These are phyloP conservation scores for Daktulosphaira vitifoliae DNA, from an alignment of 1,140 invertebrate genomes.

Conservation along the genomic window DNA sequence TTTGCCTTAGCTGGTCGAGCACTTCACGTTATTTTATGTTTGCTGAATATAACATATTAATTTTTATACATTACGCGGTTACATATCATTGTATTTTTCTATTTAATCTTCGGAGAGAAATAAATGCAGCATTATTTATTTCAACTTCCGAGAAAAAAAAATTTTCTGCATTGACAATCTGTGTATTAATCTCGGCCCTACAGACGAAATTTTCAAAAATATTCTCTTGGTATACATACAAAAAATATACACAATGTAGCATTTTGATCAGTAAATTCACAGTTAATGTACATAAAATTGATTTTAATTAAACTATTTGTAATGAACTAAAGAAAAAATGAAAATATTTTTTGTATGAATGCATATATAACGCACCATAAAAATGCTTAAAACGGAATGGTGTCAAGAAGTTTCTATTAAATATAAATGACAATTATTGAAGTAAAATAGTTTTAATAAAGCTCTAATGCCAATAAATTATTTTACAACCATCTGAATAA, in stretches of 20 bases:
- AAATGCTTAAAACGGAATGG: too few relatives aligned
- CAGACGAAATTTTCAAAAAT: slow-evolving; percentile 24
- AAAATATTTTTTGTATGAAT: too few relatives aligned
- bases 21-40: too few relatives aligned
- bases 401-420: too few relatives aligned
- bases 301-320: not conserved
- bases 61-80: slow-evolving; percentile 8
- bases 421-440: too few relatives aligned
- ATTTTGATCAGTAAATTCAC: not conserved
- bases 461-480: too few relatives aligned
- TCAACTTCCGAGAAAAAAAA: slow-evolving; percentile 15
- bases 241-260: too few relatives aligned
- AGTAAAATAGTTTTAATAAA: too few relatives aligned
- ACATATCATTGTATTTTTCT: slow-evolving; percentile 20
- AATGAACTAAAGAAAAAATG: not conserved
- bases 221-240: slow-evolving; percentile 1
- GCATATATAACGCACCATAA: too few relatives aligned
- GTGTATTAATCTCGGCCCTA: slow-evolving; percentile 21
- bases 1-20: too few relatives aligned
- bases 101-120: slow-evolving; percentile 27
- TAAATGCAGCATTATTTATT: slow-evolving; percentile 18
- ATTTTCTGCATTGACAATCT: slow-evolving; percentile 23
- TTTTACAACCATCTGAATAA: too few relatives aligned
- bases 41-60: slow-evolving; percentile 3
- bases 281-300: not conserved